These are phyloP conservation scores for Neodontobutis hainanensis DNA, from an alignment of 2,113 vertebrate genomes.

Conservation along the genomic window DNA sequence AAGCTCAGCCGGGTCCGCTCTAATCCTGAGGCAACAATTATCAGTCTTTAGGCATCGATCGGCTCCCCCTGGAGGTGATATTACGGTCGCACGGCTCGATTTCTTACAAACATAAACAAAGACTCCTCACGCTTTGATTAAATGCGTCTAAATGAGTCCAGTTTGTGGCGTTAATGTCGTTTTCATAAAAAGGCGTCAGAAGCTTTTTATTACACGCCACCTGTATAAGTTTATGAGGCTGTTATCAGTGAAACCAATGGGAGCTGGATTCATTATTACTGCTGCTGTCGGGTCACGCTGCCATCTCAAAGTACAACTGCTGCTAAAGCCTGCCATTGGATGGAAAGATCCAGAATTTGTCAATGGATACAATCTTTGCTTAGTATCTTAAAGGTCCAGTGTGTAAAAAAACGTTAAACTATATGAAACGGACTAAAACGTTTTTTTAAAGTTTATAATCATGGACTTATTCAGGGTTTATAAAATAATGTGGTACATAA, in stretches of 20 bases:
- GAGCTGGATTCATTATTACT: neutral
- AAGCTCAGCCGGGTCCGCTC: neutral
- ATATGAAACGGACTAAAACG: too few species aligned
- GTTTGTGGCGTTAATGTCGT: neutral
- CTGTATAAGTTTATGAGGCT: neutral
- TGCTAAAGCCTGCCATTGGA: too few species aligned
- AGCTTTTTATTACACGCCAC: neutral
- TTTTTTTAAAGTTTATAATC: too few species aligned
- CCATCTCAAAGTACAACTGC: neutral
- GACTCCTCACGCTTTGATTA: neutral
- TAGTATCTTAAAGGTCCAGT: too few species aligned
- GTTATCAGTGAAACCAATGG: neutral
- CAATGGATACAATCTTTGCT: too few species aligned
- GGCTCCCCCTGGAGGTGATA: conserved; percentile 1
- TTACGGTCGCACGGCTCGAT: neutral
- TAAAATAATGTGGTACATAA: too few species aligned
- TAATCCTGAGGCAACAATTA: conserved; percentile 4
- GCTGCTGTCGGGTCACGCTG: neutral
- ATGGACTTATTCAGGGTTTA: too few species aligned
- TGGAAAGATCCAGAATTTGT: too few species aligned
- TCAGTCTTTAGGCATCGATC: conserved; percentile 4
- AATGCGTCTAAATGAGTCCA: neutral
- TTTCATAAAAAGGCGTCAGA: neutral
- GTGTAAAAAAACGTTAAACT: too few species aligned
- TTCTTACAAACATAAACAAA: neutral